phyloP scores from a whole-genome alignment of 2,113 vertebrate species.

The Clinocottus analis region DNA sequence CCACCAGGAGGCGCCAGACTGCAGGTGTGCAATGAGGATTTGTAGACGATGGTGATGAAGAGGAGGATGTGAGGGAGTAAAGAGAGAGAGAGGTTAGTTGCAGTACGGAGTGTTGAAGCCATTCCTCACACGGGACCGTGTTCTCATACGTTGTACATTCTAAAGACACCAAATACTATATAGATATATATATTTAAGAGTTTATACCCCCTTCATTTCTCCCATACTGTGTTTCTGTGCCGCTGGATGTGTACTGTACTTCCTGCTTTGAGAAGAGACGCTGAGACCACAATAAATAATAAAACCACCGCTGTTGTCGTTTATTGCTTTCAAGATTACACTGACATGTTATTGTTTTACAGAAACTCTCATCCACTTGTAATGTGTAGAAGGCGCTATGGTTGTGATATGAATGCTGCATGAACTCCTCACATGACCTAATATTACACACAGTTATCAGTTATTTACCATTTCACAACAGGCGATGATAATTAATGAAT shows the following conservation, averaged over 20 bases:
- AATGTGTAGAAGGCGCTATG: too few species aligned
- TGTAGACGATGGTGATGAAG: neutral
- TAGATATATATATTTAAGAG: conserved; percentile 32
- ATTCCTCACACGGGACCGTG: neutral
- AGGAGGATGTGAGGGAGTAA: neutral
- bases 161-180: conserved; percentile 43
- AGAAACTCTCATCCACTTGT: too few species aligned
- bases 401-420: too few species aligned
- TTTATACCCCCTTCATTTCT: conserved; percentile 28
- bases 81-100: too few species aligned
- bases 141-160: neutral
- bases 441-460: too few species aligned
- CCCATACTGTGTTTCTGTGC: conserved; percentile 18
- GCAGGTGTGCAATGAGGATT: too few species aligned
- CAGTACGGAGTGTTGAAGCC: neutral
- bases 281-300: conserved; percentile 65
- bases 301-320: neutral
- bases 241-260: conserved; percentile 74
- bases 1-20: too few species aligned
- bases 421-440: too few species aligned
- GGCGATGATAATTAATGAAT: too few species aligned
- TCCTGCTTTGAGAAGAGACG: conserved; percentile 49
- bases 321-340: neutral
- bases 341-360: neutral
- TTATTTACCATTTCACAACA: too few species aligned